Evolutionary conservation across 2,888 invertebrate species (phyloP).

Genomic region (Apodemia zela): DNA sequence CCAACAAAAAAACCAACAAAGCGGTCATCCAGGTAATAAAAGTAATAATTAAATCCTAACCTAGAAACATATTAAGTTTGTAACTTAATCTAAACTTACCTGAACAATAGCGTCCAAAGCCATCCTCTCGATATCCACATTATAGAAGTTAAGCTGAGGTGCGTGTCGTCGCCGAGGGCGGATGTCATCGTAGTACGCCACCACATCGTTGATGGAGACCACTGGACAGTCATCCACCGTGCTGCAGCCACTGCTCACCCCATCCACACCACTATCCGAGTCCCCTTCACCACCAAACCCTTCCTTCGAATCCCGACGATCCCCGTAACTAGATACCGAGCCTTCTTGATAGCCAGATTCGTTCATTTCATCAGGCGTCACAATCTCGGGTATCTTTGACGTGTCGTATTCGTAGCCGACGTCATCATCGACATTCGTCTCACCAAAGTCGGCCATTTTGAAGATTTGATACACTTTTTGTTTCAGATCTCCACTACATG

Average conservation of each 20-base stretch:
- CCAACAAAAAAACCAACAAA: no score
- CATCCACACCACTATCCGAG: constrained; percentile 79
- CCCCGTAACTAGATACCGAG: constrained; percentile 68
- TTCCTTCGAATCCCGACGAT: constrained; percentile 68
- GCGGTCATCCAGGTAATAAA: no score
- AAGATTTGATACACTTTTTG: constrained; percentile 32
- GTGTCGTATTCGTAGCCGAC: constrained; percentile 62
- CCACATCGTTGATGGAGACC: constrained; percentile 74
- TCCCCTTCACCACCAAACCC: constrained; percentile 69
- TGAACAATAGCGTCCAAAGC: constrained; percentile 61
- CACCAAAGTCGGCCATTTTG: constrained; percentile 62
- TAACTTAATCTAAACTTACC: constrained; percentile 44
- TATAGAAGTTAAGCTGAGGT: constrained; percentile 72
- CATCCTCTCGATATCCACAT: constrained; percentile 68
- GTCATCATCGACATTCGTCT: constrained; percentile 59
- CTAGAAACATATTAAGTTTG: not conserved
- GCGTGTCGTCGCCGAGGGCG: constrained; percentile 63
- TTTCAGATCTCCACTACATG: constrained; percentile 65
- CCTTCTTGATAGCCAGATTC: constrained; percentile 73
- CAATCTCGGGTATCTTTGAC: constrained; percentile 69
- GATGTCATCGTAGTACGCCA: constrained; percentile 72
- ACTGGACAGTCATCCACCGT: constrained; percentile 79
- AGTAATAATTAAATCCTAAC: no score
- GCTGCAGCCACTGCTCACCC: constrained; percentile 80
- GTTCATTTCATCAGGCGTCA: constrained; percentile 70